phyloP scores from a whole-genome alignment of 2,113 vertebrate species.

The Paratilapia polleni region DNA sequence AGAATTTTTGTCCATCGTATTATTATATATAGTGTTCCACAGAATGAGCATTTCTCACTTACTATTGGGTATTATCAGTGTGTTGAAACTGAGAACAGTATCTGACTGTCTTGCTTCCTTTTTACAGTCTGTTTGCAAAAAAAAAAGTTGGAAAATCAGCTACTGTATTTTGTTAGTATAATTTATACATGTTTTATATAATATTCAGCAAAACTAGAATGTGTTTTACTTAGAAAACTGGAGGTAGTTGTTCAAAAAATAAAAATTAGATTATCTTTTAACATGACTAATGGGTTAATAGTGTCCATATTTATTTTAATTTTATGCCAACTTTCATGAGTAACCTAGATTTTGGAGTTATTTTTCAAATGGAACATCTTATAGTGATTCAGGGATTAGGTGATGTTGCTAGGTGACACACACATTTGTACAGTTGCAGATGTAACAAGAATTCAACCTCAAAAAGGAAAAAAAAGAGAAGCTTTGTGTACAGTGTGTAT shows the following conservation, averaged over 20 bases:
- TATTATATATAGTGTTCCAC: not conserved
- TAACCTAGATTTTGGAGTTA: not conserved
- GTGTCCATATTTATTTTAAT: not conserved
- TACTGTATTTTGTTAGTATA: not conserved
- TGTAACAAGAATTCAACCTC: conserved; percentile 8
- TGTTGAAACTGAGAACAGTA: not conserved
- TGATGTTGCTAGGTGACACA: conserved; percentile 56
- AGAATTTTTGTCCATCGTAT: not conserved
- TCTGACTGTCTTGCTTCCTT: not conserved
- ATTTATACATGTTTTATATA: not conserved
- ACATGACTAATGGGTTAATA: not conserved
- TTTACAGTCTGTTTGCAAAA: not conserved
- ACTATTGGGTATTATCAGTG: not conserved
- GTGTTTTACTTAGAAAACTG: not conserved
- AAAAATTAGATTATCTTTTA: too few species aligned
- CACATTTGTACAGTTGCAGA: conserved; percentile 5
- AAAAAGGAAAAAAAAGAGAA: not conserved
- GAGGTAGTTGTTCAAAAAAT: too few species aligned
- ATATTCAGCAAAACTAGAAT: not conserved
- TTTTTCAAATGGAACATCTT: conserved; percentile 6
- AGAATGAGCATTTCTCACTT: not conserved
- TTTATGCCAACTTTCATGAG: not conserved
- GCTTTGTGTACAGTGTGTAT: not conserved
- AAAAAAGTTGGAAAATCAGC: not conserved
- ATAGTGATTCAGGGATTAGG: not conserved